phyloP scores from a whole-genome alignment of 2,888 invertebrate genomes.

The Oscheius sp. region DNA sequence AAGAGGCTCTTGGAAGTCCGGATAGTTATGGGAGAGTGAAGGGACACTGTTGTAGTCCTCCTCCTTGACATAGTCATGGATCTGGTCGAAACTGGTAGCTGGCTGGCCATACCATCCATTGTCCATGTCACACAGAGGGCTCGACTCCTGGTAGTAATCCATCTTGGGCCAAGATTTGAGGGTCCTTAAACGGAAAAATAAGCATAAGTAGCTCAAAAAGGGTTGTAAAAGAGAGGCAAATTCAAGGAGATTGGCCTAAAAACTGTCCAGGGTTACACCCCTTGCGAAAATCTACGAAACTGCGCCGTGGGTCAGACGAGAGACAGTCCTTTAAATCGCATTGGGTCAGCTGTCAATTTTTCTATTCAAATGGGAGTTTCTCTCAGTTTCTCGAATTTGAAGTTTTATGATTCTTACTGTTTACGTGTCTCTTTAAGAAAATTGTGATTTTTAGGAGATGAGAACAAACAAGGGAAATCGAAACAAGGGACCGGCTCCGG shows the following conservation, averaged over 20 bases:
- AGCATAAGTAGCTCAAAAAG: not conserved
- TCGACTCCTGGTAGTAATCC: constrained; percentile 15
- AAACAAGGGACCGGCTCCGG: not conserved
- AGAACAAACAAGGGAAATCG: constrained; percentile 13
- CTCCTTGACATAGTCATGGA: not conserved
- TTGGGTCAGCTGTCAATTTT: not conserved
- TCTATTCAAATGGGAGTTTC: not conserved
- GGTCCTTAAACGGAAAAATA: not conserved
- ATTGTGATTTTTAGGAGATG: constrained; percentile 6
- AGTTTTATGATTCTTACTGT: not conserved
- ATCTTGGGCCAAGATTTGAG: constrained; percentile 24
- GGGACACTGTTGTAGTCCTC: constrained; percentile 5
- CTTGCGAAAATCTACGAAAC: constrained; percentile 14
- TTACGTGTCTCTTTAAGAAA: not conserved
- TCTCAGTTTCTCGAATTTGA: constrained; percentile 12
- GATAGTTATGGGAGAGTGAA: not conserved
- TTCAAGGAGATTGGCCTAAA: not conserved
- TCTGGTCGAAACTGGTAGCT: not conserved
- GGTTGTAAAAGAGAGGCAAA: not conserved
- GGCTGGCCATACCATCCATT: not conserved
- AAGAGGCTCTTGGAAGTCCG: not conserved
- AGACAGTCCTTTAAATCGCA: constrained; percentile 24
- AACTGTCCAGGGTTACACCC: not conserved
- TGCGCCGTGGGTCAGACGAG: not conserved
- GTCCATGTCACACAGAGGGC: not conserved